Evolutionary conservation across 2,888 invertebrate genomes (phyloP).

Genomic region (Lydus trimaculatus): DNA sequence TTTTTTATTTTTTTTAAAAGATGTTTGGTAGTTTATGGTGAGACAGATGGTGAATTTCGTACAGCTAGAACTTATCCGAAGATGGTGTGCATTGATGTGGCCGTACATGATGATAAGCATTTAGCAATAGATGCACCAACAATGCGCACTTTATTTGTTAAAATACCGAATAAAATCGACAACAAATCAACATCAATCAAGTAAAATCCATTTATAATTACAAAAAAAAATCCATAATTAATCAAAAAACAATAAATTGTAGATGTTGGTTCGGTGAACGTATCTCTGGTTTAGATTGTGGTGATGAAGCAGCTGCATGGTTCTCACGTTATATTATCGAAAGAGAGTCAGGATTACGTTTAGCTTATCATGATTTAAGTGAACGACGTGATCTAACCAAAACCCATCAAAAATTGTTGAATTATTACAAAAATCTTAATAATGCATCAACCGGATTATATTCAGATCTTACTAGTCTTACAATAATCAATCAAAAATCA

Average conservation of each 20-base stretch:
- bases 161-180: constrained; percentile 52
- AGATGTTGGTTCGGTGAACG: constrained; percentile 46
- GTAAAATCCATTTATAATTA: too few species aligned
- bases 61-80: constrained; percentile 61
- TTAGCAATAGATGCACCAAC: constrained; percentile 61
- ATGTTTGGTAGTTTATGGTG: constrained; percentile 59
- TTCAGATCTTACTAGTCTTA: constrained; percentile 64
- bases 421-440: constrained; percentile 48
- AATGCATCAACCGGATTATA: constrained; percentile 58
- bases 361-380: constrained; percentile 54
- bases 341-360: constrained; percentile 49
- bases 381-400: constrained; percentile 45
- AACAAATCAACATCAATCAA: constrained; percentile 30
- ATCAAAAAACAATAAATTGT: background rate
- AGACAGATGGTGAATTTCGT: constrained; percentile 56
- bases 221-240: background rate
- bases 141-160: constrained; percentile 59
- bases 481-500: constrained; percentile 64
- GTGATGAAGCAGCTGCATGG: constrained; percentile 69
- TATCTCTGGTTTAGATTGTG: constrained; percentile 68
- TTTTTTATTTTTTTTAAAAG: too few species aligned
- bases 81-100: constrained; percentile 59
- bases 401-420: constrained; percentile 41
- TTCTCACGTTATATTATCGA: constrained; percentile 61
- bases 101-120: constrained; percentile 56